Evolutionary conservation across 2,113 vertebrate species (phyloP), one percentile per base, ranked within the genome.

Genomic region (Mormyrus lacerda): DNA sequence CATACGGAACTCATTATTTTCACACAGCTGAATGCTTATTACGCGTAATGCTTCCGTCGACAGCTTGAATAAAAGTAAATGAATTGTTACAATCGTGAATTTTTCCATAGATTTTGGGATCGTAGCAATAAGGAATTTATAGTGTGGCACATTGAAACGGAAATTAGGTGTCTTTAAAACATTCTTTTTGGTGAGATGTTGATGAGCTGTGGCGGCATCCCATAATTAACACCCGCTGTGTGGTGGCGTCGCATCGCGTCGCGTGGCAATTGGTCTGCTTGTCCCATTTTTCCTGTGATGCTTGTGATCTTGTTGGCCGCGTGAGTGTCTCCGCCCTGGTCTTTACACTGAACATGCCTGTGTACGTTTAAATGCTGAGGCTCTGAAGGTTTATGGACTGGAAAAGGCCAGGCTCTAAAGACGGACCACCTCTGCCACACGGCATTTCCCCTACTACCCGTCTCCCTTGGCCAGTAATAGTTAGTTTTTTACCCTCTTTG

Each of bases 291-390:
- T 39, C 27, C 47, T 39, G 10, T 87, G 27, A 53, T 61, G 31
- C 86, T 86, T 88, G 76, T 89, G 83, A 85, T 89, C 87, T 79
- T 79, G 44, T 53, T 53, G 61, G 50, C 35, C 73, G 31, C 69
- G 35, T 87, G 24, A 55, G 24, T 47, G 88, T 89, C 31, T 89
- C 48, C 61, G 51, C 5, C 35, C 35, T 76, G 69, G 69, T 76
- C 69, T 76, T 58, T 58, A 24, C 24, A 9, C 6, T 76, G n/a
- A 69, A 31, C n/a, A 27, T 39, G 69, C 31, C 35, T 76, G 69
- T 42, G 4, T 39, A 10, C 42, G 35, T 6, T 4, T 39, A 17
- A 39, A 31, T 53, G 73, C 31, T 39, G 69, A 42, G 69, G 13
- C 4, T 39, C 35, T 19, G 35, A 39, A 39, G 69, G 69, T 35